Percentiles rank a stretch among this genome's conserved stretches.
These are phyloP conservation scores for Taurulus bubalis DNA, from an alignment of 2,113 vertebrate genomes.

Conservation along the genomic window DNA sequence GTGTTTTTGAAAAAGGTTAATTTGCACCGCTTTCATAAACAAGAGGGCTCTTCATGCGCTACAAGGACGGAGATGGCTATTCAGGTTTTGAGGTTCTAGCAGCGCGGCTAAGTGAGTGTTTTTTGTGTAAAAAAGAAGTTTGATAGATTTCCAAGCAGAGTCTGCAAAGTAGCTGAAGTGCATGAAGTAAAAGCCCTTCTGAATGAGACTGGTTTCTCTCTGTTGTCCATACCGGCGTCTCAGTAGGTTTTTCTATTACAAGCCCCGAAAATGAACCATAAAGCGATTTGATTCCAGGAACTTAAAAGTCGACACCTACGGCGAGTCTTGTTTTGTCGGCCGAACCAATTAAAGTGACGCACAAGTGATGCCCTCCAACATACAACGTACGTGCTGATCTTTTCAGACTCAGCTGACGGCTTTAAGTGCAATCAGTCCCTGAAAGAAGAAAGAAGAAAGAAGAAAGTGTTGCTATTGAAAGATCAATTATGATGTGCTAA, in stretches of 20 bases:
- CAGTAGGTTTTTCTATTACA: too few relatives aligned
- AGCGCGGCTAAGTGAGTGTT: not conserved
- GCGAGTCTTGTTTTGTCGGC: not conserved
- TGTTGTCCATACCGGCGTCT: too few relatives aligned
- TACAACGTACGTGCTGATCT: too few relatives aligned
- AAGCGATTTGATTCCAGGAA: too few relatives aligned
- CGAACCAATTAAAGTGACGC: not conserved
- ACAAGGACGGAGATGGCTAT: constrained; percentile 48
- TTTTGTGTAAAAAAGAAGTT: constrained; percentile 1
- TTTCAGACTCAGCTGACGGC: not conserved
- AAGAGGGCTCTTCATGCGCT: constrained; percentile 39
- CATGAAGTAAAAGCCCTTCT: not conserved
- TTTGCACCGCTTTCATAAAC: constrained; percentile 26
- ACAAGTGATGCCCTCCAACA: not conserved
- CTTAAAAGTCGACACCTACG: not conserved
- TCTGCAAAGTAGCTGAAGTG: not conserved
- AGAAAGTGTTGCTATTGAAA: not conserved
- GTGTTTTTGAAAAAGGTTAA: constrained; percentile 35
- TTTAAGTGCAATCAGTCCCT: not conserved
- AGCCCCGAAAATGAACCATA: too few relatives aligned
- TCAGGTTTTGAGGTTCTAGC: constrained; percentile 23
- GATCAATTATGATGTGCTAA: not conserved
- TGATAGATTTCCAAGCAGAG: constrained; percentile 1
- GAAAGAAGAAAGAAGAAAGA: not conserved
- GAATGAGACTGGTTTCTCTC: not conserved